Conservation (phyloP, 2,888 invertebrate genomes). For the Baronia brevicornis region DNA sequence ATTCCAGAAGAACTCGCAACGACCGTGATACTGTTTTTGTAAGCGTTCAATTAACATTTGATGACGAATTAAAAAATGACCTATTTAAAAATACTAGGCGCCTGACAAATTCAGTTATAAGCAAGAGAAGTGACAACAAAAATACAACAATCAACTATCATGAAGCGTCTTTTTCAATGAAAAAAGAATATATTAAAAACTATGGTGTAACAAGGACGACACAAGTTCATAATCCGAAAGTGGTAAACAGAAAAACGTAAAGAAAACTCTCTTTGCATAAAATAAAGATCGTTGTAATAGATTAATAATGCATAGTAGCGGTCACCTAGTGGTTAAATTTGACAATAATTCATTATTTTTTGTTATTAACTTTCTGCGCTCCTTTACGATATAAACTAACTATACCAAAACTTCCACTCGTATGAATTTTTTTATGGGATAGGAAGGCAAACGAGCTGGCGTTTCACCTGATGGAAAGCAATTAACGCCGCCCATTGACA, state of each 20-base stretch:
- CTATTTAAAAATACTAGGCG: slow-evolving; percentile 9
- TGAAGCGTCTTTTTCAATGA: background rate
- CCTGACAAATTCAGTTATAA: background rate
- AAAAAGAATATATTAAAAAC: background rate
- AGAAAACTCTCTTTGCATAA: too few species aligned
- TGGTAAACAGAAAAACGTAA: background rate
- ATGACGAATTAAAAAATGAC: slow-evolving; percentile 27
- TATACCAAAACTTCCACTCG: too few species aligned
- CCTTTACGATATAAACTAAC: too few species aligned
- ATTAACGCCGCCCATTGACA: too few species aligned
- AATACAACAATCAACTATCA: slow-evolving; percentile 4
- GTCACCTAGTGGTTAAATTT: too few species aligned
- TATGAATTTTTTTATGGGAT: too few species aligned
- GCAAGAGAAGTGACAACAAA: slow-evolving; percentile 3
- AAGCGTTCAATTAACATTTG: slow-evolving; percentile 27
- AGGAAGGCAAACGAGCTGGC: too few species aligned
- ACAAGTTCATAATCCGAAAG: background rate
- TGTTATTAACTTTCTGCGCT: too few species aligned
- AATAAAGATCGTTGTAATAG: too few species aligned
- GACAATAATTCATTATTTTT: too few species aligned
- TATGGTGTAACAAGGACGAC: slow-evolving; percentile 9
- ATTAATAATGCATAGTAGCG: too few species aligned
- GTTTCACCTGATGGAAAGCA: too few species aligned
- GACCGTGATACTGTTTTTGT: slow-evolving; percentile 24
- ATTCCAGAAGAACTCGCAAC: background rate